phyloP scores from a whole-genome alignment of 2,797 vertebrate genomes.

The Takifugu rubripes region DNA sequence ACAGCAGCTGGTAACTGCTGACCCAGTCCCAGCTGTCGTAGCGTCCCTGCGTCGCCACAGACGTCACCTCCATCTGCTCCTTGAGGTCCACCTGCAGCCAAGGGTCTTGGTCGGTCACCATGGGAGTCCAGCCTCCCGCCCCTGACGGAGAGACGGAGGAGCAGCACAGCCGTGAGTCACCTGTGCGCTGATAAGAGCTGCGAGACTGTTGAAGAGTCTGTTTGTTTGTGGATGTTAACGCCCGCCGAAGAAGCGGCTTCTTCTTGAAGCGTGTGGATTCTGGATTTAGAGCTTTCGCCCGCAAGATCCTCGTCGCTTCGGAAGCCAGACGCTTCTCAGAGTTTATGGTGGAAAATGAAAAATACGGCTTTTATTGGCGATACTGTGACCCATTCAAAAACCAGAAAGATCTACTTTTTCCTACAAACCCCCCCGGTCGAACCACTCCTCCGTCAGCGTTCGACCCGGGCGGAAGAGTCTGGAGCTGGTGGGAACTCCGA shows the following conservation, averaged over 20 bases:
- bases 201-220: not conserved
- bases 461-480: not conserved
- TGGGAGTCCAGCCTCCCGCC: constrained; percentile 91
- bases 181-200: not conserved
- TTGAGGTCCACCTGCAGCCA: constrained; percentile 96
- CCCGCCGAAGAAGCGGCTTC: constrained; percentile 6
- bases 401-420: not conserved
- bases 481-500: too few species aligned
- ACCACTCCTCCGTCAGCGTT: not conserved
- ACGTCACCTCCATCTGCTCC: constrained; percentile 89
- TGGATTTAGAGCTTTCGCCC: not conserved
- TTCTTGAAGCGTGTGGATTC: constrained; percentile 1
- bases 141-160: constrained; percentile 68
- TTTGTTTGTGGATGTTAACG: constrained; percentile 7
- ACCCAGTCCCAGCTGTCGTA: constrained; percentile 93
- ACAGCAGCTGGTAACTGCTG: constrained; percentile 86
- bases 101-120: constrained; percentile 81
- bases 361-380: not conserved
- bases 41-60: constrained; percentile 89
- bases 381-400: not conserved
- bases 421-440: not conserved
- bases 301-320: not conserved
- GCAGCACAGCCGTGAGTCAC: too few species aligned
- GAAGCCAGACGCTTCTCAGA: not conserved
- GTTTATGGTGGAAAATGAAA: not conserved